A percentile compares a stretch with the other conserved stretches of the same genome.
Conservation (phyloP, 2,113 vertebrate genomes). For the Bubo blakistoni region DNA sequence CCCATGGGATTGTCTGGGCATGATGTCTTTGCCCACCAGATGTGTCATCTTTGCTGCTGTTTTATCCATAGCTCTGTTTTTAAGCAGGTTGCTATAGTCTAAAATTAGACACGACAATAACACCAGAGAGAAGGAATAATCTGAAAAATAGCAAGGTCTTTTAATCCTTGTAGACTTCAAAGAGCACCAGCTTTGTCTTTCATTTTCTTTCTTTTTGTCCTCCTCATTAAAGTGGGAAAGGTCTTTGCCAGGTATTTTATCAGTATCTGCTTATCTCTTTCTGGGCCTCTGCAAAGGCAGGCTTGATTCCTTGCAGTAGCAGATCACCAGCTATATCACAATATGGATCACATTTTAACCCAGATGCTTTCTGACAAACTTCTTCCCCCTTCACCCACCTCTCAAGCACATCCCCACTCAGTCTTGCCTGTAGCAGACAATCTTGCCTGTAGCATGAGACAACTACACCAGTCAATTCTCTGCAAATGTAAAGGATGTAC, state of each 20-base stretch:
- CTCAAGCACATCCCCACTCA: background rate
- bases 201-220: background rate
- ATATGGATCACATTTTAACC: background rate
- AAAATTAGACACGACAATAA: constrained; percentile 5
- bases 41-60: background rate
- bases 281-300: background rate
- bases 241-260: background rate
- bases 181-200: background rate
- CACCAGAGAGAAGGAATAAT: background rate
- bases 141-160: background rate
- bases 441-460: background rate
- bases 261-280: background rate
- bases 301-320: background rate
- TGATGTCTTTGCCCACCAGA: background rate
- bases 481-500: background rate
- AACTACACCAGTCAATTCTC: background rate
- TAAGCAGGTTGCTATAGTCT: background rate
- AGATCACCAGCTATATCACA: background rate
- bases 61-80: background rate
- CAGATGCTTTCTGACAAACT: background rate
- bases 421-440: background rate
- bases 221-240: background rate
- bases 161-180: background rate
- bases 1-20: background rate
- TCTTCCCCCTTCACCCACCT: background rate